These are phyloP conservation scores for Heliconius ethilla DNA, from an alignment of 2,888 invertebrate species.

Conservation along the genomic window DNA sequence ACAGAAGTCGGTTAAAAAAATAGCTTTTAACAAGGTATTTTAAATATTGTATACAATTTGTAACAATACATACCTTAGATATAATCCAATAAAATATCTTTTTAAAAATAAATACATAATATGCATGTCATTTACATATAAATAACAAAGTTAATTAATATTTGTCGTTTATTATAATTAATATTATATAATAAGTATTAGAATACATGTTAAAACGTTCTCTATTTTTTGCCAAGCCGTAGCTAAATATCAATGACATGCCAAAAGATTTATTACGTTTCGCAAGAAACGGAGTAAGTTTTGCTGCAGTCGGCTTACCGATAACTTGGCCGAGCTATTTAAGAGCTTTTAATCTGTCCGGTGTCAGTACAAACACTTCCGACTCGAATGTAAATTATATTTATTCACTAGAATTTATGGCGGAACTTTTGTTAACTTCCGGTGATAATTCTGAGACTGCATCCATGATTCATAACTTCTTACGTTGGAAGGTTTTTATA, in stretches of 20 bases:
- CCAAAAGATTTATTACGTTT: conserved; percentile 77
- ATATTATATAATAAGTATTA: background rate
- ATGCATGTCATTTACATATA: background rate
- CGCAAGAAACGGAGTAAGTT: conserved; percentile 67
- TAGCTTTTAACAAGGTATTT: too few relatives aligned
- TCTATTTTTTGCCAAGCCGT: conserved; percentile 53
- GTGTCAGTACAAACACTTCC: conserved; percentile 53
- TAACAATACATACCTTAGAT: too few relatives aligned
- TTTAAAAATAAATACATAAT: background rate
- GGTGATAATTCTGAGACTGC: conserved; percentile 40
- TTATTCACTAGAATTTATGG: conserved; percentile 50
- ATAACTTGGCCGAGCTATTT: conserved; percentile 66
- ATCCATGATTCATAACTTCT: conserved; percentile 35
- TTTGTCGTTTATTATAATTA: too few relatives aligned
- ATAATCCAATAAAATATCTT: too few relatives aligned
- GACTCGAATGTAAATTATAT: conserved; percentile 53
- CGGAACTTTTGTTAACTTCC: conserved; percentile 44
- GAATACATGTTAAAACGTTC: conserved; percentile 28
- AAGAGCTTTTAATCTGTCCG: conserved; percentile 67
- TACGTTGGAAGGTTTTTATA: background rate
- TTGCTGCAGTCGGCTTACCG: conserved; percentile 70
- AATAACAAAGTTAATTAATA: background rate
- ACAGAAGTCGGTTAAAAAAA: too few relatives aligned
- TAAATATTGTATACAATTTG: too few relatives aligned
- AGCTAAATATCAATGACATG: conserved; percentile 78